Base-by-base conservation (phyloP, 2,113 vertebrate species). In the Pheucticus melanocephalus region DNA sequence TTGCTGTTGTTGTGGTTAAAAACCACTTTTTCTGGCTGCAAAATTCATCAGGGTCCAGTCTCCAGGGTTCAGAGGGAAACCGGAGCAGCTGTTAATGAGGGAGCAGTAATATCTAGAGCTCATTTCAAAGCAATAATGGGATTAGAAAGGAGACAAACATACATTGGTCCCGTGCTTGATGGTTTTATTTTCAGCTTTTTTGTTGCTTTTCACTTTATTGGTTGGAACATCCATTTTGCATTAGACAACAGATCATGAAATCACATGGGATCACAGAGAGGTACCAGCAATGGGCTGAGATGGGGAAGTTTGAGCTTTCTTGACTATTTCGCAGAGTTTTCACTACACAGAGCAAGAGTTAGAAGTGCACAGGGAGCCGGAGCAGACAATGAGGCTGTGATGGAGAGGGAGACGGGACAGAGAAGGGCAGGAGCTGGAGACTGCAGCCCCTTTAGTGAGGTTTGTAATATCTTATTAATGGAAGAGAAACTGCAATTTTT, bases 71-170 rank as follows among this genome's bases (percentile, higher is more conserved):
- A 11, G 50, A 96, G 94, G 86, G 82, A 96, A 96, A 86, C 31
- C 21, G 1, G 89, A 97, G 86, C 75, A 95, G 81, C 88, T 89
- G 81, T 59, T 95, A 96, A 96, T 92, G 94, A 95, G 63, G 69
- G 66, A 80, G 72, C 86, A 51, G n/a, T 51, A 80, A 84, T 84
- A 90, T 80, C 72, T 61, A 71, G 94, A 79, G 82, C 79, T 96
- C n/a, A 9, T 94, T 96, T 92, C 50, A 78, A 35, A 88, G 89
- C 89, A 92, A 57, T 96, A 97, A 97, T 95, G 92, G 94, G 56
- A 92, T 93, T 85, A 95, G 85, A 80, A 85, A 82, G 77, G 86
- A 88, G 94, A 92, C 95, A 94, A 95, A 94, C 83, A 84, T 82
- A 30, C 40, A 56, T 23, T n/a, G 24, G 88, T 95, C 92, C 77